Base-by-base conservation (phyloP, 1,140 invertebrate genomes). In the Cotesia glomerata region DNA sequence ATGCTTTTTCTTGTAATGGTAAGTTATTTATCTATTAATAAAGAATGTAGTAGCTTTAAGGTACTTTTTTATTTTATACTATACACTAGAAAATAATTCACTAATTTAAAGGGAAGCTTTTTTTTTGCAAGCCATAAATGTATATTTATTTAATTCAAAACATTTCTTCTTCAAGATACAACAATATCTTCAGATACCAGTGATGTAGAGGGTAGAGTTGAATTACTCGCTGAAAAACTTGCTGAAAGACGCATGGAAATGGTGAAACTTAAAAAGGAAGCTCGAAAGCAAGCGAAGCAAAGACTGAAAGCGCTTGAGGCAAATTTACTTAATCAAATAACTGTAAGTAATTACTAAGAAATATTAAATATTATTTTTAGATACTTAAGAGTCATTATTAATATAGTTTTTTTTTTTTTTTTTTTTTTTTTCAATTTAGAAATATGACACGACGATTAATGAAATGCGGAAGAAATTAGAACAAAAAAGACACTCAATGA, bases 381-480 rank as follows among this genome's bases (percentile, higher is more conserved):
- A 51, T 51, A 3, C 32, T 68, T 51, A 52, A 73, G 34, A 32
- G 9, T 49, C 59, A 45, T 9, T 45, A 45, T 11, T 45, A 0
- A 45, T 9, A 45, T 0, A 45, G 8, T 8, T 8, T 62, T 51
- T 39, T 34, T 1, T 68, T 0, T 66, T 39, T 78, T 56, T 65
- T 13, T 52, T 78, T 56, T 65, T 13, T 52, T 49, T 52, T 64
- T 67, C 1, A 49, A 32, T 67, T 13, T 36, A 87, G 86, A 87
- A 82, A 81, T 87, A 87, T 58, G 86, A 87, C 52, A 81, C 80
- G 14, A 86, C 84, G 0, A 87, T 87, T 13, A 73, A 84, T 36
- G 85, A 87, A 67, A 87, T 87, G 86, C 80, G 84, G 0, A 86
- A 85, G 62, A 86, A 86, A 69, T 68, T 87, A 69, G 86, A 87